Evolutionary conservation across 2,888 invertebrate species (phyloP).

Genomic region (Cacoxenus indagator): DNA sequence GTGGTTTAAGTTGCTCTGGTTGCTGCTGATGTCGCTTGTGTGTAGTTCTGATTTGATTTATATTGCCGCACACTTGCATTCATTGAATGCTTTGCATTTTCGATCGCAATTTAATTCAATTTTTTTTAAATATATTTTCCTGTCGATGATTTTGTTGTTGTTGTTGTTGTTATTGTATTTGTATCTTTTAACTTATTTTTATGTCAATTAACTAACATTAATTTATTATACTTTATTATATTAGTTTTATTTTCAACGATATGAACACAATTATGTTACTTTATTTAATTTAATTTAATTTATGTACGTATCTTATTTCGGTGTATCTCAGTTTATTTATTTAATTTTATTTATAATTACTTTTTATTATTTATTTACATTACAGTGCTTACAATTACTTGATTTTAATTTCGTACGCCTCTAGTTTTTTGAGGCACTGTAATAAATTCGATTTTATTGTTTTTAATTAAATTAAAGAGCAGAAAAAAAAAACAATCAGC

Average conservation of each 20-base stretch:
- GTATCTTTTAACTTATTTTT: background rate
- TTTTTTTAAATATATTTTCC: background rate
- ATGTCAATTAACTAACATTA: background rate
- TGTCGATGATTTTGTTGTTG: background rate
- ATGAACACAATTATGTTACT: background rate
- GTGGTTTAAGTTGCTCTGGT: slow-evolving; percentile 23
- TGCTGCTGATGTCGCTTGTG: slow-evolving; percentile 5
- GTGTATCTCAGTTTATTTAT: background rate
- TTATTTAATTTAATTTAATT: background rate
- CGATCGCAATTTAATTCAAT: background rate
- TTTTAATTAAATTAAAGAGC: background rate
- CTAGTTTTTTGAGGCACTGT: slow-evolving; percentile 14
- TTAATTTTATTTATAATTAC: background rate
- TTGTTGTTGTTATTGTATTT: background rate
- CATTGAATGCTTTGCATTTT: slow-evolving; percentile 6
- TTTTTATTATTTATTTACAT: background rate
- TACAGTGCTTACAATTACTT: background rate
- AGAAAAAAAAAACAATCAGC: too few species aligned
- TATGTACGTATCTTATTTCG: too few species aligned
- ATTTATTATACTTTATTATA: background rate
- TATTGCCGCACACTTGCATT: slow-evolving; percentile 1
- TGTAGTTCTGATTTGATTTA: background rate
- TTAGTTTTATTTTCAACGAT: background rate
- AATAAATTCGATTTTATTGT: slow-evolving; percentile 1
- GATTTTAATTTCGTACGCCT: background rate